Evolutionary conservation across 2,113 vertebrate genomes (phyloP).

Genomic region (Notiomystis cincta): DNA sequence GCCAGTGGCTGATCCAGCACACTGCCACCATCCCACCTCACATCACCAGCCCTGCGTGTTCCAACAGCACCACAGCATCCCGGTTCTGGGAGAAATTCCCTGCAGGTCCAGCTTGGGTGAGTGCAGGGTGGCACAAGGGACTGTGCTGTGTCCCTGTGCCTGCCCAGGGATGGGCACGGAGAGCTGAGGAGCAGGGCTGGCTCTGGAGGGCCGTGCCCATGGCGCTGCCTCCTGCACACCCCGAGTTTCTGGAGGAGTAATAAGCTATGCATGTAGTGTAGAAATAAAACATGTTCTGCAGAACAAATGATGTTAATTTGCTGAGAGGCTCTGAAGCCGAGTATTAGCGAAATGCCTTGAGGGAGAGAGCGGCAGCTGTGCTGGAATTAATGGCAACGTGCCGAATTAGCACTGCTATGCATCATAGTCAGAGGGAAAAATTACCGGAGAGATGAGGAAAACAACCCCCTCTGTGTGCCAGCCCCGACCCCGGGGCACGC

Average conservation of each 20-base stretch:
- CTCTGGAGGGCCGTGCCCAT: not conserved
- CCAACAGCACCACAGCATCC: not conserved
- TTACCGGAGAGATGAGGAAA: constrained; percentile 35
- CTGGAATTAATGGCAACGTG: constrained; percentile 89
- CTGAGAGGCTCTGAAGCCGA: constrained; percentile 86
- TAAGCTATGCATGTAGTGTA: constrained; percentile 83
- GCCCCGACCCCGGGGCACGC: not conserved
- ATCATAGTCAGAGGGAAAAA: constrained; percentile 81
- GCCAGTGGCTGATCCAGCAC: not conserved
- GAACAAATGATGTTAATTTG: constrained; percentile 96
- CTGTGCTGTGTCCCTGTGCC: not conserved
- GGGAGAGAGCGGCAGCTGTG: constrained; percentile 87
- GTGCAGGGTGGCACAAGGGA: accelerated
- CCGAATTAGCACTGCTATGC: constrained; percentile 87
- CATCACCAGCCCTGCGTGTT: not conserved
- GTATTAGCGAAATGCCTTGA: constrained; percentile 86
- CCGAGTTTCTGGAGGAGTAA: constrained; percentile 40
- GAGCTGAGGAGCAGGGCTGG: not conserved
- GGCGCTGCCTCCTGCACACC: not conserved
- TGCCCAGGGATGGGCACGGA: accelerated
- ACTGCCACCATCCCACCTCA: not conserved
- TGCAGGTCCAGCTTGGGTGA: not conserved
- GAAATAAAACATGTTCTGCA: constrained; percentile 87
- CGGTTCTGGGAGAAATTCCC: accelerated
- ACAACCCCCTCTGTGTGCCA: not conserved